Base-by-base conservation (phyloP, 2,797 vertebrate genomes). In the Phrynocephalus forsythii region DNA sequence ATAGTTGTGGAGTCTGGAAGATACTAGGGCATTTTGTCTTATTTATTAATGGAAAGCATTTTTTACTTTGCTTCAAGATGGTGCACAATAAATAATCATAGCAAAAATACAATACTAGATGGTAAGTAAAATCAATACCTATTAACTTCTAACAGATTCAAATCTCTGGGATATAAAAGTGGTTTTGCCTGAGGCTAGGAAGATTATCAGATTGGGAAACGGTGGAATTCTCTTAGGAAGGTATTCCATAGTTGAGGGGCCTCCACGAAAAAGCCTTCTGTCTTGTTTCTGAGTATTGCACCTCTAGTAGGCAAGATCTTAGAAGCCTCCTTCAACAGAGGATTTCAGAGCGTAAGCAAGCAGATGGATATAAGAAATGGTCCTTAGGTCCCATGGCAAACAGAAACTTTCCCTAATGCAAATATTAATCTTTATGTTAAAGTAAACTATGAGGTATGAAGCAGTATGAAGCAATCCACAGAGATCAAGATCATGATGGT, bases 401-500 rank as follows among this genome's bases (percentile, higher is more conserved):
- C 0, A 9, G 18, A 56, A 60, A 38, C 24, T 44, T 11, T 44
- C 2, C 50, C 18, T 33, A 56, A 28, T 28, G 77, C 44, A 77
- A 77, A 22, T 76, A 77, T 67, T 85, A 52, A 66, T 30, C 1
- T 30, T 38, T 33, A 22, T n/a, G 63, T 18, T 38, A 30, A 80
- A 28, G 38, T 44, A 66, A 80, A 80, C 52, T 67, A 5, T n/a
- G 50, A 15, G 30, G n/a, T 5, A 20, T 48, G 56, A 84, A 75
- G 22, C 60, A 67, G n/a, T 5, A 20, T 48, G 56, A 84, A 75
- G 22, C 60, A 67, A 78, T 79, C 80, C 28, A 60, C 16, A 88
- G 84, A 75, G 86, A 87, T 79, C 79, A 33, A 33, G 0, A 60
- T 88, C 66, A 82, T 86, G 73, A 50, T n/a, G 69, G 68, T 75